These are phyloP conservation scores for Phalacrocorax brasilianus DNA, from an alignment of 2,113 vertebrate genomes.

Conservation along the genomic window DNA sequence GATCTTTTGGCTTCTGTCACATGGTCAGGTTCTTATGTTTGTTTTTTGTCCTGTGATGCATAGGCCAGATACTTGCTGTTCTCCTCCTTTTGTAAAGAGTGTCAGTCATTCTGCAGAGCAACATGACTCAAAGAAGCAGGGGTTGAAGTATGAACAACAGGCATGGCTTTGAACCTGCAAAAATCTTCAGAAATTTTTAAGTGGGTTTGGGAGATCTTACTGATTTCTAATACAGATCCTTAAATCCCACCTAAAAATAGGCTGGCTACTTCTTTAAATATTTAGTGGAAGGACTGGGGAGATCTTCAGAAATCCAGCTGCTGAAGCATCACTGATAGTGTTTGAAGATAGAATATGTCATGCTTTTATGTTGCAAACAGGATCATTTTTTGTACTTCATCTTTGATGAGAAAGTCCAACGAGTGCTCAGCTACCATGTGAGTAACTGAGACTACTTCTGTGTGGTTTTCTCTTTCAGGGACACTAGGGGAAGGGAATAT, in stretches of 20 bases:
- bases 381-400: not conserved
- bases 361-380: not conserved
- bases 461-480: not conserved
- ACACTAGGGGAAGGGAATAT: not conserved
- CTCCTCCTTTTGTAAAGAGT: not conserved
- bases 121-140: not conserved
- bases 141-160: not conserved
- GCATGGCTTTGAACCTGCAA: not conserved
- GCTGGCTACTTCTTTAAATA: not conserved
- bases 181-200: not conserved
- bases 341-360: not conserved
- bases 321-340: not conserved
- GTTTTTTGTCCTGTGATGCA: not conserved
- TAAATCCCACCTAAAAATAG: not conserved
- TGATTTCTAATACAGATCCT: not conserved
- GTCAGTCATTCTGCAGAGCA: not conserved
- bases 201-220: not conserved
- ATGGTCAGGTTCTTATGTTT: not conserved
- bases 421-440: not conserved
- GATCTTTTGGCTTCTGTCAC: not conserved
- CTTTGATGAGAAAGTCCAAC: not conserved
- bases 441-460: not conserved
- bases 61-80: not conserved
- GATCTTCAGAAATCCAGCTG: not conserved
- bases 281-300: not conserved